Evolutionary conservation across 2,113 vertebrate genomes (phyloP).

Genomic region (Cebidichthys violaceus): DNA sequence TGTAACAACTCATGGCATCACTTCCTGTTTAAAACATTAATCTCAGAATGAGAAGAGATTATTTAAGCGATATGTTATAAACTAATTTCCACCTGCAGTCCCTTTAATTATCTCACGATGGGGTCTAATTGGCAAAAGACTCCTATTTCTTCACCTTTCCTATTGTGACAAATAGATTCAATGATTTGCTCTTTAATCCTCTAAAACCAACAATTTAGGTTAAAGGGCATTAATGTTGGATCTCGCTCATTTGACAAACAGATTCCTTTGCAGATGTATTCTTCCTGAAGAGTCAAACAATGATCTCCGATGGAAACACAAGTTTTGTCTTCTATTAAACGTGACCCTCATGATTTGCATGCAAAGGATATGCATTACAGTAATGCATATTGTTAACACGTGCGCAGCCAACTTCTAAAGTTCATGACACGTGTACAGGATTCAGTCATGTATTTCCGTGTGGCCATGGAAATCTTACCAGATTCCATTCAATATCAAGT

Average conservation of each 20-base stretch:
- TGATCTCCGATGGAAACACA: neutral
- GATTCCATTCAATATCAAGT: neutral
- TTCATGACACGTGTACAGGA: neutral
- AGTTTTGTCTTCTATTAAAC: too few species aligned
- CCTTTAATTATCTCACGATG: neutral
- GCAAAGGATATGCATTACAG: too few species aligned
- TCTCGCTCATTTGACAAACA: neutral
- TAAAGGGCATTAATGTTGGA: neutral
- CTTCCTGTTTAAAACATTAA: neutral
- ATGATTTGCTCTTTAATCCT: neutral
- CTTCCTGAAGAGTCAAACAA: neutral
- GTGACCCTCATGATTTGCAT: neutral
- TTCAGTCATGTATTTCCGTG: neutral
- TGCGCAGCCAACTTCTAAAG: neutral
- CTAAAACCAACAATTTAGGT: neutral
- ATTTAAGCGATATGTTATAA: neutral
- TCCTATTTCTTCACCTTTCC: neutral
- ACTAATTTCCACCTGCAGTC: neutral
- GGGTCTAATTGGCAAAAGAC: neutral
- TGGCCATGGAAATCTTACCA: neutral
- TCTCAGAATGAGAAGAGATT: neutral
- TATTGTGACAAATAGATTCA: neutral
- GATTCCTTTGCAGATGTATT: neutral
- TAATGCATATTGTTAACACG: neutral
- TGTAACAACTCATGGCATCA: neutral